A percentile compares a stretch with the other conserved stretches of the same genome.
These are phyloP conservation scores for Sphaerophoria taeniata DNA, from an alignment of 2,888 invertebrate genomes.

Conservation along the genomic window DNA sequence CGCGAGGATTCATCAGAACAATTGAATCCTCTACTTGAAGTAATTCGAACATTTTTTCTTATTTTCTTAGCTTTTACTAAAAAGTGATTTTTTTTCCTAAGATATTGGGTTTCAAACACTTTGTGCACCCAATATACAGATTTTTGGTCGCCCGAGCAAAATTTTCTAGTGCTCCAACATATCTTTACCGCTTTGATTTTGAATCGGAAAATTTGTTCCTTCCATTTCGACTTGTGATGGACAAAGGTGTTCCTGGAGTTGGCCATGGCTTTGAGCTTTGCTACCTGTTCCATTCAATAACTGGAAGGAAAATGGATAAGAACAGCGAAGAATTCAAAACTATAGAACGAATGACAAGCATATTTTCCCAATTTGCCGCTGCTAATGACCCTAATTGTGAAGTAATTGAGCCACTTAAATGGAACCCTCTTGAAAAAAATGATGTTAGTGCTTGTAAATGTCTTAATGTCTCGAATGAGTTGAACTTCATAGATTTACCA, in stretches of 20 bases:
- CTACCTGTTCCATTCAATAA: conserved; percentile 80
- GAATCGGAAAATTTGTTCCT: conserved; percentile 79
- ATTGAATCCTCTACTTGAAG: conserved; percentile 39
- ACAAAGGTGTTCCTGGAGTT: conserved; percentile 78
- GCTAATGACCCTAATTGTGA: conserved; percentile 79
- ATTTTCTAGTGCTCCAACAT: conserved; percentile 78
- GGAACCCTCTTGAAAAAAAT: conserved; percentile 75
- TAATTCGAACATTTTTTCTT: background rate
- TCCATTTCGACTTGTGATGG: conserved; percentile 79
- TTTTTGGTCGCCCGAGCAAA: conserved; percentile 77
- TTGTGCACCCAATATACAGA: conserved; percentile 81
- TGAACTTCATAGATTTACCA: conserved; percentile 78
- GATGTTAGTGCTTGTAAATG: conserved; percentile 74
- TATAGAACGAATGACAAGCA: conserved; percentile 78
- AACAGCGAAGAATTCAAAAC: conserved; percentile 78
- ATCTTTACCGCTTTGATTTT: conserved; percentile 81
- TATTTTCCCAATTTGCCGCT: conserved; percentile 80
- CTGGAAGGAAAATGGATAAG: conserved; percentile 76
- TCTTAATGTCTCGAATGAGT: conserved; percentile 78
- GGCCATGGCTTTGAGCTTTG: conserved; percentile 82
- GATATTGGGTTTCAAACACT: conserved; percentile 79
- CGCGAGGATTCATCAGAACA: conserved; percentile 25
- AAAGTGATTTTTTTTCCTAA: conserved; percentile 46
- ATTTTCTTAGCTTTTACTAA: conserved; percentile 22
- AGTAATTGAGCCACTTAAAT: conserved; percentile 73